Evolutionary conservation across 2,113 vertebrate genomes (phyloP).

Genomic region (western clawed frog (Xenopus tropicalis)): UCB_Xtro_10.0 CM004443.2:153332501-153333000

Average conservation of each 20-base stretch:
- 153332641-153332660: rapidly evolving
- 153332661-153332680: rapidly evolving
- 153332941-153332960: too few species aligned
- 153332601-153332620: rapidly evolving
- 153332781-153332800: too few species aligned
- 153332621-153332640: neutral
- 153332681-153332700: neutral
- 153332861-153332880: neutral
- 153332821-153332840: too few species aligned
- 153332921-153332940: neutral
- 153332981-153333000: too few species aligned
- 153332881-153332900: neutral
- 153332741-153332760: neutral
- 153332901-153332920: neutral
- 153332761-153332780: neutral
- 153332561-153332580: neutral
- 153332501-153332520: neutral
- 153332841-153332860: rapidly evolving
- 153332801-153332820: too few species aligned
- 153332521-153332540: neutral
- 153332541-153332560: too few species aligned
- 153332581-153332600: slow-evolving; percentile 5
- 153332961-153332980: too few species aligned
- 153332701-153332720: rapidly evolving
- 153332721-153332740: rapidly evolving